phyloP scores from a whole-genome alignment of 2,113 vertebrate genomes.

The Heterotilapia buettikoferi region DNA sequence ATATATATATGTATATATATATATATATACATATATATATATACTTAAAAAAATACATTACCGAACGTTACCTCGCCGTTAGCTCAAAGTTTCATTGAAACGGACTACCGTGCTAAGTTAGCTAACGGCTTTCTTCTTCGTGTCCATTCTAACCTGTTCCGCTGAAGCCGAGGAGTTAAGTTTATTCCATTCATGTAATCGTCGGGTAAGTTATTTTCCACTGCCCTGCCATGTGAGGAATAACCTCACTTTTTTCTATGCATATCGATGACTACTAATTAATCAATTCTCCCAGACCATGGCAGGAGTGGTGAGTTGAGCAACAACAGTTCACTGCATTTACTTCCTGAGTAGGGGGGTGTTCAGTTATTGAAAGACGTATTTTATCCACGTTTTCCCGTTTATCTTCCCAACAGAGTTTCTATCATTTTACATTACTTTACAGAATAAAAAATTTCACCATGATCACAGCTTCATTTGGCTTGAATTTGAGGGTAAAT shows the following conservation, averaged over 20 bases:
- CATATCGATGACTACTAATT: constrained; percentile 3
- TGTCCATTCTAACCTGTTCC: constrained; percentile 39
- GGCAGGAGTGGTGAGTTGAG: neutral
- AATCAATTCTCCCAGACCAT: neutral
- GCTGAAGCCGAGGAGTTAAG: constrained; percentile 2
- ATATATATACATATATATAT: neutral
- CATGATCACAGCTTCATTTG: neutral
- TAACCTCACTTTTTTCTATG: neutral
- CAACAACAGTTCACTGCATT: constrained; percentile 2
- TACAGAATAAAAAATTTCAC: neutral
- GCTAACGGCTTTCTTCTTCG: neutral
- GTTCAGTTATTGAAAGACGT: neutral
- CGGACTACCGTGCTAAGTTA: neutral
- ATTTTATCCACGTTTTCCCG: neutral
- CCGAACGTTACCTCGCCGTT: neutral
- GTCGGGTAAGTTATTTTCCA: constrained; percentile 9
- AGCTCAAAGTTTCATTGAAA: constrained; percentile 37
- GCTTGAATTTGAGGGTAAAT: neutral
- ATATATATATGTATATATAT: neutral
- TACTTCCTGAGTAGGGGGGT: neutral
- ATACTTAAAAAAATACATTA: neutral
- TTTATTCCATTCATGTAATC: constrained; percentile 30
- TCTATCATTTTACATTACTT: neutral
- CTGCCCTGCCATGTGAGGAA: constrained; percentile 52
- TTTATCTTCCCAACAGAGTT: neutral